These are phyloP conservation scores for Hyperoplus immaculatus DNA, from an alignment of 2,797 vertebrate species.

Conservation along the genomic window DNA sequence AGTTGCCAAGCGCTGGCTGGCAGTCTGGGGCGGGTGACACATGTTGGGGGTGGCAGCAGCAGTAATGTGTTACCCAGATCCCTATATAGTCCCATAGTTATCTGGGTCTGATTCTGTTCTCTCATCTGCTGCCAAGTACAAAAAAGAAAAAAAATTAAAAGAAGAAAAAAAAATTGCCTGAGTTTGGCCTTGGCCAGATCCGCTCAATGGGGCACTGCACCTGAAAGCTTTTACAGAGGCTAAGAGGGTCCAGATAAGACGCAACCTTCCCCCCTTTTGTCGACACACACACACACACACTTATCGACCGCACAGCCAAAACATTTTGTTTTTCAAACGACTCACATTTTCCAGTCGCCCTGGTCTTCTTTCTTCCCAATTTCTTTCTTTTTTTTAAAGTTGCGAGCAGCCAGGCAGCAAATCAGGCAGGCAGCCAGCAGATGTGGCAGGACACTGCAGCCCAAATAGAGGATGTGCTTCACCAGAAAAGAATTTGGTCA, in stretches of 20 bases:
- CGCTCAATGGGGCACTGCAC: conserved; percentile 72
- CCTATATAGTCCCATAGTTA: conserved; percentile 57
- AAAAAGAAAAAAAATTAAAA: conserved; percentile 31
- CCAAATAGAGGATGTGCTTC: conserved; percentile 74
- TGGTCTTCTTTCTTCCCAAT: conserved; percentile 42
- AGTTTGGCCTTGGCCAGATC: conserved; percentile 53
- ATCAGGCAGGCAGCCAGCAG: conserved; percentile 72
- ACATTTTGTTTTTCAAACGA: conserved; percentile 73
- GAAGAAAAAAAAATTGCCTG: conserved; percentile 31
- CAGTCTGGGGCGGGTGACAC: conserved; percentile 68
- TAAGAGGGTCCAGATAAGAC: conserved; percentile 76
- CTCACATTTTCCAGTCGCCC: conserved; percentile 81
- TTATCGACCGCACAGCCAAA: conserved; percentile 46
- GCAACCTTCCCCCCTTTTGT: conserved; percentile 37
- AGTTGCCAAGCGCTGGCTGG: conserved; percentile 67
- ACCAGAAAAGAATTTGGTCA: conserved; percentile 76
- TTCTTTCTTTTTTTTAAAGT: conserved; percentile 30
- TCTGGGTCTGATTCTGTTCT: conserved; percentile 67
- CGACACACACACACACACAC: not conserved
- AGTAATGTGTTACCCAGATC: conserved; percentile 72
- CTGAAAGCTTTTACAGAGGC: conserved; percentile 79
- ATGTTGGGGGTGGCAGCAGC: conserved; percentile 59
- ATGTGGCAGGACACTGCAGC: conserved; percentile 74
- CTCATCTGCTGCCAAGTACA: conserved; percentile 80
- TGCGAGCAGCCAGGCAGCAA: conserved; percentile 60